Conservation (phyloP, 2,888 invertebrate genomes). For the Barypeithes pellucidus region DNA sequence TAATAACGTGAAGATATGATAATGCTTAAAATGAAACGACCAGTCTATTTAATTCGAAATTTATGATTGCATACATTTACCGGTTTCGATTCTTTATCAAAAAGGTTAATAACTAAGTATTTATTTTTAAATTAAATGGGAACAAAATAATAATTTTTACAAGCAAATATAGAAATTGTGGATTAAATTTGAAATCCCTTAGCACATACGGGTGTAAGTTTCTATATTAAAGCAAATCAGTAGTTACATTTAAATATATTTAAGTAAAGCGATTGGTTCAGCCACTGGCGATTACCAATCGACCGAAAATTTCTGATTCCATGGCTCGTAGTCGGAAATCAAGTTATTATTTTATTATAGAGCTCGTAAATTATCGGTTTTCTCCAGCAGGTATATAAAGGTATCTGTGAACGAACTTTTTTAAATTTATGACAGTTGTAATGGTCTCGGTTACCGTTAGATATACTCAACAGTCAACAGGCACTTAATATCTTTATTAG, state of each 20-base stretch:
- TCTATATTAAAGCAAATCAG: too few species aligned
- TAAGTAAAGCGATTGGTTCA: neutral
- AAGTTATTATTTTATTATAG: constrained; percentile 56
- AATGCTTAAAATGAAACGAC: too few species aligned
- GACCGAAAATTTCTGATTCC: constrained; percentile 39
- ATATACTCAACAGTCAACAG: constrained; percentile 42
- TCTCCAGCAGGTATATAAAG: constrained; percentile 55
- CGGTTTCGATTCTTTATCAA: too few species aligned
- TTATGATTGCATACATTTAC: too few species aligned
- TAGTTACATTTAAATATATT: constrained; percentile 3
- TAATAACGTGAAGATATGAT: too few species aligned
- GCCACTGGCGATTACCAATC: constrained; percentile 37
- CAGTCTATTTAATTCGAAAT: too few species aligned
- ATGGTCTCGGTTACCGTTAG: constrained; percentile 62
- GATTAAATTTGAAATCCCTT: too few species aligned
- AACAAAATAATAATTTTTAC: too few species aligned
- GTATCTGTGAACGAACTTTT: constrained; percentile 59
- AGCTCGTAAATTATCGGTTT: constrained; percentile 55
- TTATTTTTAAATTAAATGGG: too few species aligned
- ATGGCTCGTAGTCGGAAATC: constrained; percentile 44
- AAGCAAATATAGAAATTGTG: too few species aligned
- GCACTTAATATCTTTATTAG: constrained; percentile 43
- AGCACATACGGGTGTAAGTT: too few species aligned
- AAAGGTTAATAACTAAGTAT: too few species aligned
- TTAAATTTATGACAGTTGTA: constrained; percentile 66